These are phyloP conservation scores for Holocentrus rufus DNA, from an alignment of 2,797 vertebrate species.

Conservation along the genomic window DNA sequence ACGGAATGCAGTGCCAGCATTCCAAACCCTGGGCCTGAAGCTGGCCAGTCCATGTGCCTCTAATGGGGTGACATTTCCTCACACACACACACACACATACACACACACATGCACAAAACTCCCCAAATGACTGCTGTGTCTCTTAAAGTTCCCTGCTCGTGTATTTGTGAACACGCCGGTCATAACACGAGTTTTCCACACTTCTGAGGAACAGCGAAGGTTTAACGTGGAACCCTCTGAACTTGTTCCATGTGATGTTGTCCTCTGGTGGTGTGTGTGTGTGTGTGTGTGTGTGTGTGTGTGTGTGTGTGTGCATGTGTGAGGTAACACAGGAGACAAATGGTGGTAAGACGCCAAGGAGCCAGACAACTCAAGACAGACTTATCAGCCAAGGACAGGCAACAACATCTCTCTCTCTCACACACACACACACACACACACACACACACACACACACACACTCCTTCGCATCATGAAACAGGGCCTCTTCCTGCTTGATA, in stretches of 20 bases:
- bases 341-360: background rate
- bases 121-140: background rate
- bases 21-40: background rate
- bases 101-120: background rate
- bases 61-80: background rate
- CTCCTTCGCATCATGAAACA: background rate
- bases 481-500: constrained; percentile 7
- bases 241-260: background rate
- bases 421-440: constrained; percentile 4
- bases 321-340: background rate
- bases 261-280: background rate
- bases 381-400: constrained; percentile 18
- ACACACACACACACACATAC: background rate
- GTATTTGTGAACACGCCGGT: no score
- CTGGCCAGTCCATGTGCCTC: background rate
- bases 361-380: background rate
- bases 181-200: background rate
- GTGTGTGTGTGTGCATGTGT: background rate
- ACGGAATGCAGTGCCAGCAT: background rate
- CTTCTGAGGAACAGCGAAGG: background rate
- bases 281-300: constrained; percentile 1
- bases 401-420: background rate
- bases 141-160: background rate
- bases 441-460: constrained; percentile 12
- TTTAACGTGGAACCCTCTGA: background rate